phyloP scores from a whole-genome alignment of 2,888 invertebrate genomes.

The Caenorhabditis afra region DNA sequence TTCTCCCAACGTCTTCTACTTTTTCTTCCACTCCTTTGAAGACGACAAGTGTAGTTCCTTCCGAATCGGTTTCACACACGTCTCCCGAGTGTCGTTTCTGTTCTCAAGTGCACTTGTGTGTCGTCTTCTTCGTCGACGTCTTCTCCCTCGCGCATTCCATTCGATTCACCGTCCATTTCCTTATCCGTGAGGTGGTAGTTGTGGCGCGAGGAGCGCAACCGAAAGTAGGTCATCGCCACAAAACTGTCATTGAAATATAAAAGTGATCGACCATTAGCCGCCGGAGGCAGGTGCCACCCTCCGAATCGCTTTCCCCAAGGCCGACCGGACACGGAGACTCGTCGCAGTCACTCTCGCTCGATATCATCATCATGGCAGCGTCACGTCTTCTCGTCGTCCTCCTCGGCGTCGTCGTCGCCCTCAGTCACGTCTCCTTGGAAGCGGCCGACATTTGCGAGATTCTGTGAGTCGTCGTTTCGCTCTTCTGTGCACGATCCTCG shows the following conservation, averaged over 20 bases:
- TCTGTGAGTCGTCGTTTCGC: slow-evolving; percentile 21
- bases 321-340: background rate
- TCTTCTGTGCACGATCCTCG: background rate
- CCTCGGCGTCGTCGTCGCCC: background rate
- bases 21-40: background rate
- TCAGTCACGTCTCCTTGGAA: slow-evolving; percentile 3
- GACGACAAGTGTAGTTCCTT: slow-evolving; percentile 10
- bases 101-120: slow-evolving; percentile 21
- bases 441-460: slow-evolving; percentile 49
- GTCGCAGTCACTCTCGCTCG: no score
- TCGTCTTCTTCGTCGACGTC: no score
- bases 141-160: background rate
- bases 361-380: background rate
- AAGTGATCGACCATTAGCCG: slow-evolving; percentile 35
- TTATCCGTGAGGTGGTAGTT: background rate
- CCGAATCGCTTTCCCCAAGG: slow-evolving; percentile 27
- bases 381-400: slow-evolving; percentile 12
- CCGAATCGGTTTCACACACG: slow-evolving; percentile 21
- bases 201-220: background rate
- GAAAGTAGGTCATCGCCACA: slow-evolving; percentile 29
- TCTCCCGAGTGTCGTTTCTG: slow-evolving; percentile 3
- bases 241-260: slow-evolving; percentile 32
- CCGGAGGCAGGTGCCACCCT: slow-evolving; percentile 6
- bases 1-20: background rate
- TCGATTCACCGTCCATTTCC: background rate